These are phyloP conservation scores for Drosophila quinaria DNA, from an alignment of 2,888 invertebrate genomes.

Conservation along the genomic window DNA sequence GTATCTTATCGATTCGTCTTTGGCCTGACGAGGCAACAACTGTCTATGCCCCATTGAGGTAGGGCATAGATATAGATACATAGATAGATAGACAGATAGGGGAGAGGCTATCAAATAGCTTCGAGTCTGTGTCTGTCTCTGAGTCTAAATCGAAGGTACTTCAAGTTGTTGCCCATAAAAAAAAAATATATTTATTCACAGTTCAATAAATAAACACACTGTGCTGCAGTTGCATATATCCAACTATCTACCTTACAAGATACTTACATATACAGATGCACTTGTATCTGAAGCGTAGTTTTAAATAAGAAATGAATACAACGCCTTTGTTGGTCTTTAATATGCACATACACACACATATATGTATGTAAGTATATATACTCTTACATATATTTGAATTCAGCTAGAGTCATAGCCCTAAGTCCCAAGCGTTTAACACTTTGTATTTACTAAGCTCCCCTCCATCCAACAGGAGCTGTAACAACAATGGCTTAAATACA, in stretches of 20 bases:
- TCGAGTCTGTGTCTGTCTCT: constrained; percentile 22
- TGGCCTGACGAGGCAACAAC: constrained; percentile 5
- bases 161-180: constrained; percentile 46
- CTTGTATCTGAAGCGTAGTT: constrained; percentile 35
- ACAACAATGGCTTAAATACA: constrained; percentile 65
- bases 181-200: constrained; percentile 76
- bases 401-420: constrained; percentile 20
- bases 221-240: constrained; percentile 7
- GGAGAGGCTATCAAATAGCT: constrained; percentile 32
- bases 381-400: constrained; percentile 2
- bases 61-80: neutral
- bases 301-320: constrained; percentile 77
- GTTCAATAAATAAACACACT: constrained; percentile 76
- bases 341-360: constrained; percentile 16
- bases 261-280: neutral
- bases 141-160: constrained; percentile 31
- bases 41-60: constrained; percentile 7
- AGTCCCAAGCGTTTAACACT: constrained; percentile 69
- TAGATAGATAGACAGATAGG: neutral
- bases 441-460: constrained; percentile 62
- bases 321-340: constrained; percentile 62
- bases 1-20: constrained; percentile 63
- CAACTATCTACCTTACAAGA: neutral
- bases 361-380: neutral
- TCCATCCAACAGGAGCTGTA: constrained; percentile 6